A percentile compares a stretch with the other conserved stretches of the same genome.
These are phyloP conservation scores for Eucriotettix oculatus DNA, from an alignment of 2,888 invertebrate genomes.

Conservation along the genomic window DNA sequence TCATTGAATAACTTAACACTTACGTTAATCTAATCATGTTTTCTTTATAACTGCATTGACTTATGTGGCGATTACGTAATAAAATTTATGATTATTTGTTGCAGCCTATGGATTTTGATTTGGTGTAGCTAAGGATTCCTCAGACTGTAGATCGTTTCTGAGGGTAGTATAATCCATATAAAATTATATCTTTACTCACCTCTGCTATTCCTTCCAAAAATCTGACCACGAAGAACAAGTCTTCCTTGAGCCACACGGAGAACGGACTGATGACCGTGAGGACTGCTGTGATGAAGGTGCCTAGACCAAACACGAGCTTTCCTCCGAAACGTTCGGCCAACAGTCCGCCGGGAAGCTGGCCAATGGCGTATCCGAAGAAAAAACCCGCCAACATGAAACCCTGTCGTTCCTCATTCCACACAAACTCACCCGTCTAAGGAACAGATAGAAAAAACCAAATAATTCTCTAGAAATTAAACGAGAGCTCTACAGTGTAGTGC, in stretches of 20 bases:
- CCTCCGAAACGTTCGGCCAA: slow-evolving; percentile 76
- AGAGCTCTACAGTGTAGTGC: too few species aligned
- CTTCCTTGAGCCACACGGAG: slow-evolving; percentile 48
- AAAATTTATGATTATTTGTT: too few species aligned
- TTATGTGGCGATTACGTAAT: too few species aligned
- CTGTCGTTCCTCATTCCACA: slow-evolving; percentile 62
- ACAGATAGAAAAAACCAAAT: neutral
- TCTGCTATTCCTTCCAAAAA: slow-evolving; percentile 58
- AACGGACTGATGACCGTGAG: slow-evolving; percentile 71
- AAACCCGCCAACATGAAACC: slow-evolving; percentile 68
- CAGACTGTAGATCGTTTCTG: too few species aligned
- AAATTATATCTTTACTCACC: neutral
- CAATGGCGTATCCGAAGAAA: slow-evolving; percentile 67
- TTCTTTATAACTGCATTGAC: too few species aligned
- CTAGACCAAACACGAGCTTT: slow-evolving; percentile 70
- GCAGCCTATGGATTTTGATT: too few species aligned
- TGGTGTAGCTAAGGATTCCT: too few species aligned
- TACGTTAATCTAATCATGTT: too few species aligned
- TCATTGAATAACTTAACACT: too few species aligned
- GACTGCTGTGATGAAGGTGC: slow-evolving; percentile 61
- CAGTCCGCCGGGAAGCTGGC: slow-evolving; percentile 65
- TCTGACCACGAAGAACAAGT: slow-evolving; percentile 52
- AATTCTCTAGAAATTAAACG: too few species aligned
- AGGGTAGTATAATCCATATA: too few species aligned
- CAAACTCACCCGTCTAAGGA: slow-evolving; percentile 42